Base-by-base conservation (phyloP, 2,888 invertebrate species). In the Onchidella celtica region DNA sequence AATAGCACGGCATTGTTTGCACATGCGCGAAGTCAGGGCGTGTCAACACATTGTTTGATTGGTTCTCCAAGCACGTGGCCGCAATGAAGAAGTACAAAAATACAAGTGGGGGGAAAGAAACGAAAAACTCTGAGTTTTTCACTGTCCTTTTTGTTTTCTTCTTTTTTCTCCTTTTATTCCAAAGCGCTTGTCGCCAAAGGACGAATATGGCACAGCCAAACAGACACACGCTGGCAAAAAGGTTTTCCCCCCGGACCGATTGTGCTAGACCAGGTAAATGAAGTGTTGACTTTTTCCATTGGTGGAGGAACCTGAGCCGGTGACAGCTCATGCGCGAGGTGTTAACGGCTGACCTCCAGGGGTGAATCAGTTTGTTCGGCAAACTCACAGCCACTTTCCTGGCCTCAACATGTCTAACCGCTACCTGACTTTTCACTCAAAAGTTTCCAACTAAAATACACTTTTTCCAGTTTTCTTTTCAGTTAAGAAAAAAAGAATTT, bases 341-440 rank as follows among this genome's bases (percentile, higher is more conserved):
- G 78, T 69, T 78, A 78, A 78, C 69, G 3, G 38, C 38, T 78
- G 78, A 57, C 78, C 69, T 47, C 59, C 4, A 59, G 11, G 29
- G 69, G 78, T 59, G 78, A 69, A 78, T 78, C 78, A 78, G 59
- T 78, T 78, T 78, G 14, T 21, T 27, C 29, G 55, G 32, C 76
- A 76, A 66, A 66, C 34, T 76, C 76, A 66, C n/a, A 36, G 47
- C 55, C 40, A 4, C 75, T 47, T 2, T 21, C 14, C 47, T 65
- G 75, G 65, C 65, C 17, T 55, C 55, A 29, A 40, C 3, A 27
- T 63, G 63, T 29, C 63, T 73, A 29, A 40, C 29, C 2, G 38
- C 63, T 0, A 14, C 55, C 55, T 66, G 76, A 66, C 55, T 66
- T 75, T 66, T 29, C 66, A 29, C 24, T 9, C 66, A 66, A 47